A percentile compares a stretch with the other conserved stretches of the same genome.
Conservation (phyloP, 2,797 vertebrate species). For the Liasis olivaceus region DNA sequence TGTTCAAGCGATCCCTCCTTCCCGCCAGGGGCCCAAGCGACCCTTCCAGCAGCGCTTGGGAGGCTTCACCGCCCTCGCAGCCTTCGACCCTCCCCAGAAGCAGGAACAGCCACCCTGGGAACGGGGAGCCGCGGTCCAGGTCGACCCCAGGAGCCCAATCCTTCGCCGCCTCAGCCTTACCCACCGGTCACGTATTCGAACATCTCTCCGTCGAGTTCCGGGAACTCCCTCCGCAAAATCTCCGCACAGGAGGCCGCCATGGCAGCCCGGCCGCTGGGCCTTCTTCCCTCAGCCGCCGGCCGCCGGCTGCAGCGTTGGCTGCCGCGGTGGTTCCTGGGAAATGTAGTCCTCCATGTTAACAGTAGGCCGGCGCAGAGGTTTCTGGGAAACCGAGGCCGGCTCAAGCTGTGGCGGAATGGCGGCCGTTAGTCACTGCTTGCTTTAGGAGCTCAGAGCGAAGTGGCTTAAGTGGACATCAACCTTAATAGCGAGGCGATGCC, state of each 20-base stretch:
- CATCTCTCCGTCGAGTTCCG: conserved; percentile 91
- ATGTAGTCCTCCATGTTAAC: neutral
- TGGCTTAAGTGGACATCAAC: neutral
- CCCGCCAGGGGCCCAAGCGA: neutral
- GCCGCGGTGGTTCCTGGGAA: neutral
- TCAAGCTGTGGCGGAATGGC: neutral
- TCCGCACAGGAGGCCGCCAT: conserved; percentile 89
- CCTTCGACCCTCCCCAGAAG: neutral
- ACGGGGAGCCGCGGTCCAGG: neutral
- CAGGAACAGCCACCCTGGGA: neutral
- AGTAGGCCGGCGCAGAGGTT: neutral
- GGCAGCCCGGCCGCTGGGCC: neutral
- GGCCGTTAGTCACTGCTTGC: neutral
- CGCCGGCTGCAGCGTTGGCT: neutral
- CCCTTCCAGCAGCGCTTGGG: no score
- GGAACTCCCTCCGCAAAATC: conserved; percentile 94
- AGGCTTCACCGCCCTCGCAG: neutral
- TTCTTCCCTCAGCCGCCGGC: neutral
- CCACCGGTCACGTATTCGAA: conserved; percentile 95
- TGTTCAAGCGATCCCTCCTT: neutral
- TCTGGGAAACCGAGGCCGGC: neutral
- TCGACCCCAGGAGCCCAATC: neutral
- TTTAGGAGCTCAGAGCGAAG: neutral
- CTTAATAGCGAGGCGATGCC: neutral
- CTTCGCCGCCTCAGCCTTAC: neutral